Conservation (phyloP, 2,888 invertebrate genomes). For the Isoperla grammatica region DNA sequence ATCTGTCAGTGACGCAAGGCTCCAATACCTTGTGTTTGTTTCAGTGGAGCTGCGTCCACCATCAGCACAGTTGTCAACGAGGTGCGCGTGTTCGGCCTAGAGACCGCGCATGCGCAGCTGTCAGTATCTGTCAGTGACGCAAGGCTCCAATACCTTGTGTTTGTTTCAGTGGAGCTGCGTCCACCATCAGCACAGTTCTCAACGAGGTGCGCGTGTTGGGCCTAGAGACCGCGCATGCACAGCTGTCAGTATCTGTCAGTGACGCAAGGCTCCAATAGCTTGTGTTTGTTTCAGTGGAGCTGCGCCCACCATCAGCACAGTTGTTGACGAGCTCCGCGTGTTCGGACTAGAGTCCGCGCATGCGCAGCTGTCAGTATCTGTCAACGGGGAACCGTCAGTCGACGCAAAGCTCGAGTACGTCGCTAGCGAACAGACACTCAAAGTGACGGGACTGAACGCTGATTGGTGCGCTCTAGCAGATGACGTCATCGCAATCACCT, state of each 20-base stretch:
- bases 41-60: too few species aligned
- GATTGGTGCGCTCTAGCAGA: not conserved
- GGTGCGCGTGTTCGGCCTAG: too few species aligned
- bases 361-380: not conserved
- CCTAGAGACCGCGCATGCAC: not conserved
- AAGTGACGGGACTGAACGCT: not conserved
- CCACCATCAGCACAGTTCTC: not conserved
- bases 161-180: too few species aligned
- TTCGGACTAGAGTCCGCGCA: not conserved
- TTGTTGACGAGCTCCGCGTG: not conserved
- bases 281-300: too few species aligned
- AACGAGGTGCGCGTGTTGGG: not conserved
- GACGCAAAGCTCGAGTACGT: not conserved
- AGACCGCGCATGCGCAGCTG: too few species aligned
- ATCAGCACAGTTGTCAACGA: too few species aligned
- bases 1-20: too few species aligned
- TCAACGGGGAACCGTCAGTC: not conserved
- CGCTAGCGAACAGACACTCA: not conserved
- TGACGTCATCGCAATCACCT: not conserved
- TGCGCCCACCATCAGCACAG: conserved; percentile 1
- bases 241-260: not conserved
- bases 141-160: too few species aligned
- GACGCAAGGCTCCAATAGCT: too few species aligned
- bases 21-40: too few species aligned
- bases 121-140: too few species aligned